Conservation (phyloP, 2,113 vertebrate species). For the Fregata magnificens region DNA sequence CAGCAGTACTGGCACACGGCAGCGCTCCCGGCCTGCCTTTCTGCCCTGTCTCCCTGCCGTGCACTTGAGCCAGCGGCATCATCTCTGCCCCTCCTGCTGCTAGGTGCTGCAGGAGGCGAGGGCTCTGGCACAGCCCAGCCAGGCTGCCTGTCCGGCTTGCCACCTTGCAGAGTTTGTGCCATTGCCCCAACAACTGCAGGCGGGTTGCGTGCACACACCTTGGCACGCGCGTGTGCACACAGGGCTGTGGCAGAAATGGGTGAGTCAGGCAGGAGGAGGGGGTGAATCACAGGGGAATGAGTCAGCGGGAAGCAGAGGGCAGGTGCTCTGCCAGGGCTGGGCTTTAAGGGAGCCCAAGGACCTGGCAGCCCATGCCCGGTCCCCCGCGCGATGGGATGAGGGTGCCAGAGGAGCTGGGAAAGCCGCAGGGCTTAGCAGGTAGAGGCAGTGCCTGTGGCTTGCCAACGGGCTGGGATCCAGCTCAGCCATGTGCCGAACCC, state of each 20-base stretch:
- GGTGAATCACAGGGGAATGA: background rate
- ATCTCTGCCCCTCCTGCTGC: too few species aligned
- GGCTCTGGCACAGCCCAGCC: too few species aligned
- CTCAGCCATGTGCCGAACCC: background rate
- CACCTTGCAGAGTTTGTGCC: too few species aligned
- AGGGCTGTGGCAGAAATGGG: background rate
- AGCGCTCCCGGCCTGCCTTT: too few species aligned
- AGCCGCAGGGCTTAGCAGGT: background rate
- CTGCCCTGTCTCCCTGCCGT: too few species aligned
- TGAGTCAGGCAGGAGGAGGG: background rate
- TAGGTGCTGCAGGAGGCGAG: too few species aligned
- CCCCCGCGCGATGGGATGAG: background rate
- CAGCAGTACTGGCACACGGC: too few species aligned
- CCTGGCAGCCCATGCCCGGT: background rate
- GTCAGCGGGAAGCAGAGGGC: background rate
- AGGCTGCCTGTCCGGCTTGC: too few species aligned
- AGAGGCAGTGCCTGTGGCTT: background rate
- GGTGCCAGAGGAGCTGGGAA: background rate
- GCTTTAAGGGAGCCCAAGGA: background rate
- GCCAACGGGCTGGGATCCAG: rapidly evolving
- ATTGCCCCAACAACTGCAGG: too few species aligned
- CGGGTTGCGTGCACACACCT: too few species aligned
- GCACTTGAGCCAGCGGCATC: too few species aligned
- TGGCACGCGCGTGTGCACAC: rapidly evolving
- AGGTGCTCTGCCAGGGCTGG: background rate